Evolutionary conservation across 2,888 invertebrate species (phyloP).

Genomic region (Orgyia antiqua): DNA sequence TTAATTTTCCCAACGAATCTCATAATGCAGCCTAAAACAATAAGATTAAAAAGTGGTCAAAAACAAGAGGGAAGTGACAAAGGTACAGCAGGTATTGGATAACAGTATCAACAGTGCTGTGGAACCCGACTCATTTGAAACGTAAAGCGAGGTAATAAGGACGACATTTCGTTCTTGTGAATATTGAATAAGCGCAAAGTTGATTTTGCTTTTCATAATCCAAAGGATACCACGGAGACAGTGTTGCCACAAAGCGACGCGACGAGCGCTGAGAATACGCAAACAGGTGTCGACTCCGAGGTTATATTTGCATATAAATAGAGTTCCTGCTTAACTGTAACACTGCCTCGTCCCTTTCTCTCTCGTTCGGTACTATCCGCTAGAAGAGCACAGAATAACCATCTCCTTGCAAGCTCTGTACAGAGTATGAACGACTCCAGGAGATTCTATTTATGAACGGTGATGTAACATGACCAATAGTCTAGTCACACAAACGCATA

Average conservation of each 20-base stretch:
- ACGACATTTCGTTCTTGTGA: conserved; percentile 20
- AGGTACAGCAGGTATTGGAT: conserved; percentile 21
- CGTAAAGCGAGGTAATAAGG: conserved; percentile 24
- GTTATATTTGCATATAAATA: conserved; percentile 79
- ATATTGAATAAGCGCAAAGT: conserved; percentile 27
- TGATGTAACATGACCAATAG: conserved; percentile 65
- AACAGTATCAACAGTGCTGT: conserved; percentile 15
- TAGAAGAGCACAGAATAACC: conserved; percentile 59
- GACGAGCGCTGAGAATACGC: conserved; percentile 71
- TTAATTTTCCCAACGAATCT: conserved; percentile 36
- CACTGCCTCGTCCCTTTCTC: conserved; percentile 67
- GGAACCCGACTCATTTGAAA: conserved; percentile 8
- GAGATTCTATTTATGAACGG: conserved; percentile 70
- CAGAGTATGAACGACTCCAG: conserved; percentile 59
- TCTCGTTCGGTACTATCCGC: conserved; percentile 46
- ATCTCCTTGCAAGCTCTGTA: conserved; percentile 61
- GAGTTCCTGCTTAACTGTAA: conserved; percentile 79
- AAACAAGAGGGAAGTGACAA: conserved; percentile 30
- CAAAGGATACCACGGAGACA: conserved; percentile 64
- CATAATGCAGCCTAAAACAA: conserved; percentile 29
- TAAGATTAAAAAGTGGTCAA: conserved; percentile 32
- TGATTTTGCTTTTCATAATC: conserved; percentile 46
- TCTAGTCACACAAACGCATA: conserved; percentile 43
- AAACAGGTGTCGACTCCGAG: conserved; percentile 77
- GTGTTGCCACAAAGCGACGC: conserved; percentile 64